Percentiles rank a stretch among this genome's conserved stretches.
Conservation (phyloP, 2,888 invertebrate species). For the Adelphocoris suturalis region DNA sequence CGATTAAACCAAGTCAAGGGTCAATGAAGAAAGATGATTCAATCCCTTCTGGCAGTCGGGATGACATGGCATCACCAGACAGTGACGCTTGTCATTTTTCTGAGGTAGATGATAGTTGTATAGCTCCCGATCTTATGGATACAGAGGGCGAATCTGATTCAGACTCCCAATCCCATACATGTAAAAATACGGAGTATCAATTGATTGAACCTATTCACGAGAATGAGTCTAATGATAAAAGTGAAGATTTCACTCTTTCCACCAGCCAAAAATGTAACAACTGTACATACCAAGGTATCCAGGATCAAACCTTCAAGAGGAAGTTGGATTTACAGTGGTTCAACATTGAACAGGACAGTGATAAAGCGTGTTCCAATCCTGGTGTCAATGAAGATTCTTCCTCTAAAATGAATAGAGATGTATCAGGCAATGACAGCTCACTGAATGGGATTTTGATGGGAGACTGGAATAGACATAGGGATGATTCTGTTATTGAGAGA, state of each 20-base stretch:
- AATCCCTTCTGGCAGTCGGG: constrained; percentile 41
- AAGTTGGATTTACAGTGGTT: constrained; percentile 58
- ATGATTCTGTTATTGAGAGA: constrained; percentile 28
- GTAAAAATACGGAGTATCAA: constrained; percentile 36
- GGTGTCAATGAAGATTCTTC: constrained; percentile 1
- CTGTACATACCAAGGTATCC: constrained; percentile 41
- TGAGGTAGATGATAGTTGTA: constrained; percentile 76
- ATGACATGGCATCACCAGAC: constrained; percentile 54
- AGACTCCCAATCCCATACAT: constrained; percentile 53
- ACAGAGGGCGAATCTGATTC: constrained; percentile 78
- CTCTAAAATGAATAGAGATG: not conserved
- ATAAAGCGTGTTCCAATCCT: constrained; percentile 41
- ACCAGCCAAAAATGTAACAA: constrained; percentile 33
- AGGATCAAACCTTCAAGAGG: constrained; percentile 24
- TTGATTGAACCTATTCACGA: constrained; percentile 38
- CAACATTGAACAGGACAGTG: constrained; percentile 56
- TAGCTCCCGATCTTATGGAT: constrained; percentile 78
- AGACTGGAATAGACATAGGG: constrained; percentile 45
- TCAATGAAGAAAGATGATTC: constrained; percentile 46
- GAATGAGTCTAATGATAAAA: constrained; percentile 55
- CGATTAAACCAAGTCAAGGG: not conserved
- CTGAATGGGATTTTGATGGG: constrained; percentile 51
- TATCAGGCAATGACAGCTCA: constrained; percentile 29
- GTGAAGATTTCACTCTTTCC: constrained; percentile 5
- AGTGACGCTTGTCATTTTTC: constrained; percentile 72